Conservation (phyloP, 2,797 vertebrate genomes). For the Basileuterus tristriatus region DNA sequence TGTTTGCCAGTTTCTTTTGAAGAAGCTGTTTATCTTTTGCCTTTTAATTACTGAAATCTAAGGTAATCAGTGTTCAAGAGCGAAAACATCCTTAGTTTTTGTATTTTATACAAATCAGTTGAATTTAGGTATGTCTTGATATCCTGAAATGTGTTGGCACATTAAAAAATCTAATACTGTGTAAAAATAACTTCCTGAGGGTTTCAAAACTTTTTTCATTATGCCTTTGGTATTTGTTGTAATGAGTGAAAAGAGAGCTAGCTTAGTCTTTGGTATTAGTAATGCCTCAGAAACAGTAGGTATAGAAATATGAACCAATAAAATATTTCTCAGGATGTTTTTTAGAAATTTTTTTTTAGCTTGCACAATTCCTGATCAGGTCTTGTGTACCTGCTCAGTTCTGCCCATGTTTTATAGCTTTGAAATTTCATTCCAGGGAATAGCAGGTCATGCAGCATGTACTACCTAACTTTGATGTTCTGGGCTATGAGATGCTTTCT, state of each 20-base stretch:
- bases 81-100: background rate
- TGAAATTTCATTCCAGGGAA: background rate
- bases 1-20: conserved; percentile 51
- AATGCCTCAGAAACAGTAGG: background rate
- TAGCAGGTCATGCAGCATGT: background rate
- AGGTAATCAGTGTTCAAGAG: background rate
- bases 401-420: background rate
- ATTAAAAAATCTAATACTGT: background rate
- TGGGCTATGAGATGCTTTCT: background rate
- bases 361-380: background rate
- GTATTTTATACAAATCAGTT: background rate
- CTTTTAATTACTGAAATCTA: conserved; percentile 7
- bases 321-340: background rate
- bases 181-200: background rate
- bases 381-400: background rate
- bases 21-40: conserved; percentile 6
- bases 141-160: background rate
- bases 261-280: background rate
- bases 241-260: background rate
- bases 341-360: background rate
- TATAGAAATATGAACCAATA: background rate
- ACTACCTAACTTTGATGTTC: background rate
- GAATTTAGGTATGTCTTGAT: background rate
- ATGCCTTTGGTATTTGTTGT: background rate
- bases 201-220: background rate